Conservation (phyloP, 2,888 invertebrate genomes). For the Agrenia bidenticulata region DNA sequence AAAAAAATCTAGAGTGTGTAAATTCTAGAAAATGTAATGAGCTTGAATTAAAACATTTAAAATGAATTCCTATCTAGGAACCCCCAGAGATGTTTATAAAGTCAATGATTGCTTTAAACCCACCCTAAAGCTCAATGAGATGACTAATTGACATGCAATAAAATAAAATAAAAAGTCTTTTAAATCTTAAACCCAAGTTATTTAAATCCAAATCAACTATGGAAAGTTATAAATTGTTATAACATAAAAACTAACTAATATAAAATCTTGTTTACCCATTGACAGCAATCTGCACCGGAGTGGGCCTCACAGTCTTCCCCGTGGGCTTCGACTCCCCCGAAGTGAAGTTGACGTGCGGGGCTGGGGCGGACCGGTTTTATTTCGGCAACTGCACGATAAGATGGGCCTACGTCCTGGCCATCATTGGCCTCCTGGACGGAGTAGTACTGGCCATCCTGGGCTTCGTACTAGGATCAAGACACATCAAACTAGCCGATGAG, state of each 20-base stretch:
- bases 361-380: constrained; percentile 70
- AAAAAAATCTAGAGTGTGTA: too few relatives aligned
- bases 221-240: background rate
- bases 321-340: constrained; percentile 84
- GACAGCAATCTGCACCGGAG: constrained; percentile 80
- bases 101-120: too few relatives aligned
- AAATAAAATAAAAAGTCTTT: too few relatives aligned
- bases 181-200: background rate
- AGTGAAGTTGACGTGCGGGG: constrained; percentile 82
- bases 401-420: constrained; percentile 91
- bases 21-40: too few relatives aligned
- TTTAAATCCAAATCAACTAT: background rate
- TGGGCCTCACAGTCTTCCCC: constrained; percentile 85
- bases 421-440: constrained; percentile 84
- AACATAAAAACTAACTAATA: background rate
- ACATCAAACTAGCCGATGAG: constrained; percentile 81
- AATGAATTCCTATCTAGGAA: too few relatives aligned
- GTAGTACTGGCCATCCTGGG: constrained; percentile 83
- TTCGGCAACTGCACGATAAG: constrained; percentile 82
- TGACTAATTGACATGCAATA: too few relatives aligned
- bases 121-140: too few relatives aligned
- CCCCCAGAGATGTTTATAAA: too few relatives aligned
- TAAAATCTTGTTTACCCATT: background rate
- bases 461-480: constrained; percentile 87
- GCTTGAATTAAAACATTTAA: too few relatives aligned